Percentiles rank a stretch among this genome's conserved stretches.
phyloP scores from a whole-genome alignment of 2,797 vertebrate species.

The Anisognathus igniventris region DNA sequence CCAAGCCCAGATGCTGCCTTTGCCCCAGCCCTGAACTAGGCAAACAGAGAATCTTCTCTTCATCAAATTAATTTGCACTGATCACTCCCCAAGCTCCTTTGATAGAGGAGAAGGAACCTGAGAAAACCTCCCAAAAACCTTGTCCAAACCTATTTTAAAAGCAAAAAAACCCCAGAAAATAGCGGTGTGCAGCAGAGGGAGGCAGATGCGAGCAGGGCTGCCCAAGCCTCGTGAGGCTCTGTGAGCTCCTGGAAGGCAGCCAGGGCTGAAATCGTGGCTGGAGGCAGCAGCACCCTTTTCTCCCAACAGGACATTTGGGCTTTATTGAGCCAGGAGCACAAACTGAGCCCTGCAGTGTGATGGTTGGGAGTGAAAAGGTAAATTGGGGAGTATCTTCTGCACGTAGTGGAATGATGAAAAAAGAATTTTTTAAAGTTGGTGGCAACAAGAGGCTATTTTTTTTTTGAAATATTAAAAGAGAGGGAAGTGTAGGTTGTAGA shows the following conservation, averaged over 20 bases:
- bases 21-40: not conserved
- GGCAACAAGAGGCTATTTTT: not conserved
- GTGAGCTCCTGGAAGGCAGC: conserved; percentile 43
- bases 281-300: not conserved
- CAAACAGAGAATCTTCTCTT: not conserved
- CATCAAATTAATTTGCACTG: not conserved
- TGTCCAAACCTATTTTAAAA: not conserved
- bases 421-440: not conserved
- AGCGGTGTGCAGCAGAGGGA: not conserved
- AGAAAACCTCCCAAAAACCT: not conserved
- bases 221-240: not conserved
- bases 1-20: not conserved
- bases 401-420: not conserved
- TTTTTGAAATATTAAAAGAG: not conserved
- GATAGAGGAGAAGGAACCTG: not conserved
- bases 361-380: not conserved
- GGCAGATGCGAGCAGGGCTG: conserved; percentile 16
- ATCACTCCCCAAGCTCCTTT: not conserved
- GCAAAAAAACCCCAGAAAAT: not conserved
- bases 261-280: conserved; percentile 23
- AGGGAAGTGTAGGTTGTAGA: not conserved
- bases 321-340: not conserved
- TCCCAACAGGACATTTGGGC: not conserved
- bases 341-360: not conserved
- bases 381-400: not conserved